Base-by-base conservation (phyloP, 2,797 vertebrate genomes). In the Ctenochaetus hawaiiensis region DNA sequence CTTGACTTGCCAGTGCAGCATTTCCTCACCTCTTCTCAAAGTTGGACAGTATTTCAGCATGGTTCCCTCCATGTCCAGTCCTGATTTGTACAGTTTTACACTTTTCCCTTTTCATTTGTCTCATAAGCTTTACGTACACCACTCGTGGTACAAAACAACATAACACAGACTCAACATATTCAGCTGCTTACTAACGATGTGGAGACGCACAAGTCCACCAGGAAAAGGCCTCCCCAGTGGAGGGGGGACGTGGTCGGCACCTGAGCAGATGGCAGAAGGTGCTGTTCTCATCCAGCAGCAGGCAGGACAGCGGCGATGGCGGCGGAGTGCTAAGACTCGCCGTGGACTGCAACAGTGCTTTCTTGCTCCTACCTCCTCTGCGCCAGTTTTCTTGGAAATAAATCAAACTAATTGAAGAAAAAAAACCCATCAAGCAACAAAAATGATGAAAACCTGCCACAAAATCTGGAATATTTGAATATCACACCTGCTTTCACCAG, bases 71-170 rank as follows among this genome's bases (percentile, higher is more conserved):
- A 63, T 72, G 48, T 72, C 54, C 45, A 48, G 47, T 48, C 65
- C 65, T 70, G 72, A 65, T 56, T 80, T 72, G 73, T 86, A 76
- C 73, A 83, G 67, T 78, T 85, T 69, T 43, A 64, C 62, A 41
- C 39, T 39, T 39, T 43, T 66, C 63, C 68, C 39, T 30, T 54
- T 54, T 80, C 68, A 52, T 82, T 86, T 60, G 78, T 80, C 76
- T 84, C 80, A 90, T 92, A 90, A 91, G 92, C 93, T 93, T 91
- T 75, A 91, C 44, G 17, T 56, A 70, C 78, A 77, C 72, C 83
- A 84, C 77, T 80, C 17, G 54, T 81, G 86, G 87, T 83, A 84
- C 72, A 80, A 61, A 69, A 52, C 47, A 30, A 10, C n/a, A 53
- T 37, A 26, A 71, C 66, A 79, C 39, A 85, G 18, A 82, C 65